These are phyloP conservation scores for Acronicta aceris DNA, from an alignment of 2,888 invertebrate genomes.

Conservation along the genomic window DNA sequence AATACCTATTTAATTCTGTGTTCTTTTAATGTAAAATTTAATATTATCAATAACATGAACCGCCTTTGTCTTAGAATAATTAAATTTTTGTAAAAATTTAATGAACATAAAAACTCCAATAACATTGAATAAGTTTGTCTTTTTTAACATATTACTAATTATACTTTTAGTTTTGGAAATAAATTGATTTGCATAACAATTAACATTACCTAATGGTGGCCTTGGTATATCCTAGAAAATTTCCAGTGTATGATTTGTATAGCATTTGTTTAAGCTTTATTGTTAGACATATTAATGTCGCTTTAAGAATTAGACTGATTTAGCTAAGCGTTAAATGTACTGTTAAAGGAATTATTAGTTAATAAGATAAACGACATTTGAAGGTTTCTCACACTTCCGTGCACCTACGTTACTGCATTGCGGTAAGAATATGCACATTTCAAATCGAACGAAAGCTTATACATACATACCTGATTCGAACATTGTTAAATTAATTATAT, in stretches of 20 bases:
- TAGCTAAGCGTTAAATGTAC: conserved; percentile 87
- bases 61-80: conserved; percentile 50
- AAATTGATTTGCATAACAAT: conserved; percentile 63
- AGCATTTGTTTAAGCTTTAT: conserved; percentile 86
- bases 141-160: conserved; percentile 53
- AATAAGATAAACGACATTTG: conserved; percentile 78
- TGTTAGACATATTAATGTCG: conserved; percentile 86
- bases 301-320: conserved; percentile 90
- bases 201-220: conserved; percentile 75
- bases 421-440: conserved; percentile 27
- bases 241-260: conserved; percentile 84
- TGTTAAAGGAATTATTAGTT: conserved; percentile 83
- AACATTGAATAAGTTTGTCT: conserved; percentile 52
- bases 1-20: conserved; percentile 34
- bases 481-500: conserved; percentile 46
- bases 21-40: conserved; percentile 39
- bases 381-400: conserved; percentile 48
- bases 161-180: conserved; percentile 57
- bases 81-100: conserved; percentile 40
- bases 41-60: conserved; percentile 40
- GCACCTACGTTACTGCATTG: conserved; percentile 35
- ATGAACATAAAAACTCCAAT: conserved; percentile 46
- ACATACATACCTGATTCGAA: conserved; percentile 32
- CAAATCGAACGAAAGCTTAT: conserved; percentile 44
- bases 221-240: conserved; percentile 78